Conservation (phyloP, 2,888 invertebrate genomes). For the Mamestra brassicae region DNA sequence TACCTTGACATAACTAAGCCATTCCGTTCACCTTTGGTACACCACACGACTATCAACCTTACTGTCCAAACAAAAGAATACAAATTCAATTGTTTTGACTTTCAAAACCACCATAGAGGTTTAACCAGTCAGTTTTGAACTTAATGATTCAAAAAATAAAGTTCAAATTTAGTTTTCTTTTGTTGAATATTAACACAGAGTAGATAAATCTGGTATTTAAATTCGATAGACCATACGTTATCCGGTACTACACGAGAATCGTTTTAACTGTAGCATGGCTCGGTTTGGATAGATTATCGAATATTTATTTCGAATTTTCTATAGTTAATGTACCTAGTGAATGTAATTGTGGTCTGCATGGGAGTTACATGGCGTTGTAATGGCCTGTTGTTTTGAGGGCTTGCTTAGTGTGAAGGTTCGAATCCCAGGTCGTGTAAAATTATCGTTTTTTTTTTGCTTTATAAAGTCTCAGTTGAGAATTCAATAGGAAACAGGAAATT, state of each 20-base stretch:
- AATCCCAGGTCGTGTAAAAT: not conserved
- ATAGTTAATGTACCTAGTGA: slow-evolving; percentile 31
- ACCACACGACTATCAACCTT: slow-evolving; percentile 8
- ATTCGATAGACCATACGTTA: slow-evolving; percentile 86
- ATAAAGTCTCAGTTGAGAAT: not conserved
- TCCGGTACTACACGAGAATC: slow-evolving; percentile 84
- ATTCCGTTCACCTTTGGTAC: slow-evolving; percentile 54
- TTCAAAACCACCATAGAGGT: not conserved
- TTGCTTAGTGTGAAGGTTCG: not conserved
- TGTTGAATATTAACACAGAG: slow-evolving; percentile 69
- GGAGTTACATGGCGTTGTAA: slow-evolving; percentile 11
- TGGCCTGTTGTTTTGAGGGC: not conserved
- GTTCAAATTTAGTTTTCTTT: slow-evolving; percentile 28
- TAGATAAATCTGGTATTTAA: slow-evolving; percentile 87
- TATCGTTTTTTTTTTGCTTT: not conserved
- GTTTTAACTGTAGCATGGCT: slow-evolving; percentile 82
- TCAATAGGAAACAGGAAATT: no score
- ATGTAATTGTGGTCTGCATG: slow-evolving; percentile 19
- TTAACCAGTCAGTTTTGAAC: slow-evolving; percentile 11
- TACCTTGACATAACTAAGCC: slow-evolving; percentile 74
- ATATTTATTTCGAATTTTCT: slow-evolving; percentile 63
- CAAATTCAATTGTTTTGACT: slow-evolving; percentile 13
- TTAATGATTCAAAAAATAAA: not conserved
- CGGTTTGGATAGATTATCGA: slow-evolving; percentile 69
- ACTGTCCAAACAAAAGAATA: fast-evolving